Evolutionary conservation across 2,113 vertebrate species (phyloP), one percentile per base, ranked within the genome.

Genomic region (Tragelaphus scriptus): DNA sequence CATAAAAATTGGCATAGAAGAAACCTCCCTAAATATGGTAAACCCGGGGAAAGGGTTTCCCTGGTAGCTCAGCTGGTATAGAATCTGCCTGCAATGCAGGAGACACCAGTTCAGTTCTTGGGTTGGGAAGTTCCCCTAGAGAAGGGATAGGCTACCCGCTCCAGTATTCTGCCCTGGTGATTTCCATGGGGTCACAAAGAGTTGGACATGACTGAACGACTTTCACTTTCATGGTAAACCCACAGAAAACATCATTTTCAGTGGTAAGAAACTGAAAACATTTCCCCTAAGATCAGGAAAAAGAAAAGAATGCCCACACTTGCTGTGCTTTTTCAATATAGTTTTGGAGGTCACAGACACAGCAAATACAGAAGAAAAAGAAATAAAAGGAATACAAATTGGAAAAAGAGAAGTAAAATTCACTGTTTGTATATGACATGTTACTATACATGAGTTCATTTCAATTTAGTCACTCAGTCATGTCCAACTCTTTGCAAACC

Each of bases 41-140:
- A 68, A 68, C 32, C 4, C 0, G 0, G 1, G 1, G 2, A 68
- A 68, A 32, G 32, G 65, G 2, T 19, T 68, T 68, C 8, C 32
- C 65, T 21, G 65, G 32, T 68, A 36, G 65, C 32, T 68, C 32
- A 68, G 17, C 16, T 68, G 32, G 32, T 36, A 19, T 68, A 68
- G 16, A 68, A 68, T 68, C 65, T 68, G 32, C 2, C 65, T 68
- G 32, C 32, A 36, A 21, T 36, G 65, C 32, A 36, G 32, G 2
- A 68, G 32, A 68, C 65, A 68, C 32, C 16, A 21, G 65, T n/a
- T 68, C 63, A 19, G 32, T n/a, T n/a, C 63, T n/a, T 68, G 16
- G 63, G 7, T 68, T 68, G 63, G 32, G 7, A 68, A 68, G 32
- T 61, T 61, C 59, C 2, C 0, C 11, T 28, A 28, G 12, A 14